Evolutionary conservation across 2,888 invertebrate genomes (phyloP).

Genomic region (Andrena fulva): DNA sequence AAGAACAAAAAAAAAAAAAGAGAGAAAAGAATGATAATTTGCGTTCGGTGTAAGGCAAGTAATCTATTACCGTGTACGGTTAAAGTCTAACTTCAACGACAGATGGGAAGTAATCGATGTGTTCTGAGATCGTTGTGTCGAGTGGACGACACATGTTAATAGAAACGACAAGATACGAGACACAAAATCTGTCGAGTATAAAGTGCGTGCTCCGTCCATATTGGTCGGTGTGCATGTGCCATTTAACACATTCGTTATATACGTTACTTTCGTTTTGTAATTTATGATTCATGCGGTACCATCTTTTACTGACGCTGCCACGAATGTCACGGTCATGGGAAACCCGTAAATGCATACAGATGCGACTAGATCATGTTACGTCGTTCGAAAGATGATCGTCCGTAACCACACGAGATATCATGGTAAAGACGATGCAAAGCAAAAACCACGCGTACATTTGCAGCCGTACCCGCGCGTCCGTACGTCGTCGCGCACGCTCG

Average conservation of each 20-base stretch:
- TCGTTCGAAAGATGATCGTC: slow-evolving; percentile 51
- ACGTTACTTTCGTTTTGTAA: slow-evolving; percentile 46
- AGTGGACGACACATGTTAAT: slow-evolving; percentile 57
- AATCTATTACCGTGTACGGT: slow-evolving; percentile 51
- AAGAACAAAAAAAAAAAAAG: neutral
- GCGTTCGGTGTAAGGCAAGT: slow-evolving; percentile 63
- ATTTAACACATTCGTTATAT: slow-evolving; percentile 23
- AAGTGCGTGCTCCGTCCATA: slow-evolving; percentile 60
- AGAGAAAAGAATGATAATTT: slow-evolving; percentile 4
- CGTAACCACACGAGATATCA: slow-evolving; percentile 37
- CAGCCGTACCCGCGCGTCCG: slow-evolving; percentile 37
- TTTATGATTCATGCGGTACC: slow-evolving; percentile 34
- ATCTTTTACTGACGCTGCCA: slow-evolving; percentile 60
- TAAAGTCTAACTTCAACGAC: neutral
- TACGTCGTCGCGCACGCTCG: slow-evolving; percentile 24
- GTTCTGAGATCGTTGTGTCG: slow-evolving; percentile 14
- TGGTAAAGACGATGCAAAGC: slow-evolving; percentile 38
- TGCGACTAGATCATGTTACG: slow-evolving; percentile 55
- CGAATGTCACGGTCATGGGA: slow-evolving; percentile 55
- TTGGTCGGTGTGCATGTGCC: slow-evolving; percentile 62
- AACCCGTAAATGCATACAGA: slow-evolving; percentile 50
- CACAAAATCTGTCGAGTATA: slow-evolving; percentile 25
- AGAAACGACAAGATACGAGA: slow-evolving; percentile 31
- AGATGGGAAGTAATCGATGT: slow-evolving; percentile 2
- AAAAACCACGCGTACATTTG: slow-evolving; percentile 42